Evolutionary conservation across 2,888 invertebrate species (phyloP), one percentile per base, ranked within the genome.

Genomic region (Melinopterus prodromus): DNA sequence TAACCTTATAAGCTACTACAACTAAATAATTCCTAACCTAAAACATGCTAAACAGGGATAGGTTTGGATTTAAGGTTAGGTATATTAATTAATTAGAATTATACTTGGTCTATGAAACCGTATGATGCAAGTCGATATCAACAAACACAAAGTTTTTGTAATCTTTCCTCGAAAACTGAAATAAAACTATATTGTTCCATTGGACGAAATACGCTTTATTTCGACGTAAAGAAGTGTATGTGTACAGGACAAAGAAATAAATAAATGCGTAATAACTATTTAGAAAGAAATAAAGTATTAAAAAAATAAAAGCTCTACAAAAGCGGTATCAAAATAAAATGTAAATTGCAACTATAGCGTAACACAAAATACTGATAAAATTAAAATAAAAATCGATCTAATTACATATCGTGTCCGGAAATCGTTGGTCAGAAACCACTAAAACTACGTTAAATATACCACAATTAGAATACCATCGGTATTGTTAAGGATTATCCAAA

Each of bases 71-170:
- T 53, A 9, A 9, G 53, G 53, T 53, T 53, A 53, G 53, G 53
- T 53, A 53, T 53, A 53, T 53, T 53, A 53, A 53, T 53, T 9
- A 53, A 53, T 53, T 53, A 9, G 53, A 53, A 7, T 53, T 53
- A 53, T 53, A 26, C 2, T 26, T 3, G 26, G 53, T 53, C 2
- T 53, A 76, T 74, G 72, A 77, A 69, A 77, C 78, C 74, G 71
- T 80, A 77, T 79, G 83, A 84, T 84, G 84, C 84, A 83, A 80
- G 82, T 84, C 84, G 84, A 84, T 82, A 82, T 83, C 53, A 83
- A 84, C 84, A 84, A 84, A 84, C 84, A 84, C 84, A 84, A 84
- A 74, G 74, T 26, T 16, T 70, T 14, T 26, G n/a, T n/a, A 16
- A 53, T 9, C n/a, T 37, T 38, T 15, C 70, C 12, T 53, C 12